Base-by-base conservation (phyloP, 2,113 vertebrate species). In the Silurus glanis region DNA sequence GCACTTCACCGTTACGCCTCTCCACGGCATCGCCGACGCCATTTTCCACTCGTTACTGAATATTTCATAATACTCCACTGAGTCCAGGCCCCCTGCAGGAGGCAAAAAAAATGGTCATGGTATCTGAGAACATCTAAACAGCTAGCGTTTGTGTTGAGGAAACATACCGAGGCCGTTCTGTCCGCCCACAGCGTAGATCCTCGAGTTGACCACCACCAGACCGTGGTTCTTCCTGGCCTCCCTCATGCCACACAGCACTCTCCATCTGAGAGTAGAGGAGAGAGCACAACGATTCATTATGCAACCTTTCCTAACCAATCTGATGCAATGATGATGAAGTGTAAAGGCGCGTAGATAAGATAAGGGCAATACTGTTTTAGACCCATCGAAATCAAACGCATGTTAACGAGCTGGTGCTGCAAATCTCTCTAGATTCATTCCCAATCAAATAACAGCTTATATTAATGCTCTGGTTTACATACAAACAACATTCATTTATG, bases 161-260 rank as follows among this genome's bases (percentile, higher is more conserved):
- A n/a, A 75, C 89, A 85, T 96, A 99, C 98, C 97, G 86, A 97
- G 90, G 74, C 96, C 94, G 78, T 98, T 98, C 92, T 98, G 97
- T 75, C 98, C 98, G 87, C 97, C 97, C 74, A 99, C 95, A 90
- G 97, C 97, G 91, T 99, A 99, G 94, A 99, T 98, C 93, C 96
- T 97, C 90, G 96, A 96, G 94, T 98, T 98, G 85, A 98, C 97
- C 88, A 97, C 97, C 66, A 96, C 98, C 78, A 99, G 92, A 0
- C 97, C 97, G 4, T 98, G 98, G 91, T 99, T 99, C 94, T 99
- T 99, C 91, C 98, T 97, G 87, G 96, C 94, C 89, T 99, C 98
- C 91, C 95, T 96, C 98, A 99, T 99, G 76, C 96, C 97, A 93
- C 97, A 97, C 69, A 99, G 92, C 90, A 97, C 97, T 88, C 96